These are phyloP conservation scores for Hycleus phaleratus DNA, from an alignment of 1,140 invertebrate genomes.

Conservation along the genomic window DNA sequence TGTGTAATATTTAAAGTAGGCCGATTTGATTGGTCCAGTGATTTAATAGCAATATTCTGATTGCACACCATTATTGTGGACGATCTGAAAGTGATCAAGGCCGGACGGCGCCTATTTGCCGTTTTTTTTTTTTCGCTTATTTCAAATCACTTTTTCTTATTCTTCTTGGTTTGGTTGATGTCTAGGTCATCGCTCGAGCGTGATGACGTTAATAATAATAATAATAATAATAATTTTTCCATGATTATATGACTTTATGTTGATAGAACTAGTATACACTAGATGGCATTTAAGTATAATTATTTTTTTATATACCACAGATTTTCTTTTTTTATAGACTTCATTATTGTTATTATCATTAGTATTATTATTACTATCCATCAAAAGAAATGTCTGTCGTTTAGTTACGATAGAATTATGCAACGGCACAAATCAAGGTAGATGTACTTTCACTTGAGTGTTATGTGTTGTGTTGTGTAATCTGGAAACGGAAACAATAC, in stretches of 20 bases:
- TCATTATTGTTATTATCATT: no score
- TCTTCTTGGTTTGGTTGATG: slow-evolving; percentile 4
- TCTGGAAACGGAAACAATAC: slow-evolving; percentile 7
- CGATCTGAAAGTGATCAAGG: slow-evolving; percentile 13
- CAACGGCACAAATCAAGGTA: slow-evolving; percentile 9
- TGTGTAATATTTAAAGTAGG: slow-evolving; percentile 4
- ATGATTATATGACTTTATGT: no score
- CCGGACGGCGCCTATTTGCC: slow-evolving; percentile 1
- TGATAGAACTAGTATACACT: no score
- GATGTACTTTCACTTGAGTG: slow-evolving; percentile 11
- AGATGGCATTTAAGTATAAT: no score
- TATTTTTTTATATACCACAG: no score
- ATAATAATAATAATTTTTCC: no score
- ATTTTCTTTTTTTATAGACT: no score
- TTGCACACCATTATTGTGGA: neutral
- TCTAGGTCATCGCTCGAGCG: neutral
- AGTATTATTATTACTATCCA: no score
- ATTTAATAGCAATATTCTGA: neutral
- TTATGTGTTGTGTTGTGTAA: slow-evolving; percentile 7
- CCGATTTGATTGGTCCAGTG: slow-evolving; percentile 6
- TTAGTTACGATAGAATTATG: neutral
- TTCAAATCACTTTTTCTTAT: neutral
- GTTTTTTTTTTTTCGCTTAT: no score
- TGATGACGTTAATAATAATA: no score
- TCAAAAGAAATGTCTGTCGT: slow-evolving; percentile 1